Percentiles rank a stretch among this genome's conserved stretches.
Conservation (phyloP, 1,140 invertebrate genomes). For the Caligus rogercresseyi region DNA sequence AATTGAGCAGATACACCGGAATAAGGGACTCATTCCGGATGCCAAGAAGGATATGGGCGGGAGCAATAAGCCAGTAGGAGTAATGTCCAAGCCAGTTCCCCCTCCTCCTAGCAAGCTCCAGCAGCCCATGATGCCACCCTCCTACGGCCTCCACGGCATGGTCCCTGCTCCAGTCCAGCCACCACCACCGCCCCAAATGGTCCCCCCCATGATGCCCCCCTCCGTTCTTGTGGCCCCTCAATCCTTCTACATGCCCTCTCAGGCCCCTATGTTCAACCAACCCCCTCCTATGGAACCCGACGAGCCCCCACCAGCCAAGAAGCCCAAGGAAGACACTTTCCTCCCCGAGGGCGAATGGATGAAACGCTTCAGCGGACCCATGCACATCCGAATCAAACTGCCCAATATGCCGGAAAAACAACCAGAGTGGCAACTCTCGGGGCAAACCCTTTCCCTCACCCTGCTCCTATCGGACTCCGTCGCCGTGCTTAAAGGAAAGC, state of each 20-base stretch:
- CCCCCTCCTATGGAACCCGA: background rate
- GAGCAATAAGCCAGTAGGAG: slow-evolving; percentile 25
- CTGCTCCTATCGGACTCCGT: slow-evolving; percentile 61
- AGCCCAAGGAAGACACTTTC: background rate
- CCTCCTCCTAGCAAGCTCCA: slow-evolving; percentile 28
- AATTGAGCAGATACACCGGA: slow-evolving; percentile 86
- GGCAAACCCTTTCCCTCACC: slow-evolving; percentile 61
- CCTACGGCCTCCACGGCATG: slow-evolving; percentile 20
- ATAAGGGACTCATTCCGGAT: slow-evolving; percentile 76
- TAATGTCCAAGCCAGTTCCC: slow-evolving; percentile 38
- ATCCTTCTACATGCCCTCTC: slow-evolving; percentile 21
- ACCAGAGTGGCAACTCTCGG: slow-evolving; percentile 91
- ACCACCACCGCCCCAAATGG: slow-evolving; percentile 39
- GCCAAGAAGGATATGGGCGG: slow-evolving; percentile 85
- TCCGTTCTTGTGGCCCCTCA: slow-evolving; percentile 29
- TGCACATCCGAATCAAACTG: slow-evolving; percentile 55
- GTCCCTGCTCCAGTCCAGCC: slow-evolving; percentile 32
- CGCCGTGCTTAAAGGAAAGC: slow-evolving; percentile 64
- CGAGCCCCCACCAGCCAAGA: background rate
- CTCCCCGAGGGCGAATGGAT: background rate
- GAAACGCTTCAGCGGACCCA: slow-evolving; percentile 36
- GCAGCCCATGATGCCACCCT: slow-evolving; percentile 20
- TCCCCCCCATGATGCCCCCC: slow-evolving; percentile 24
- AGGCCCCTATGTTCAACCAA: slow-evolving; percentile 24
- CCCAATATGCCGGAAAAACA: slow-evolving; percentile 65